Percentiles rank a stretch among this genome's conserved stretches.
Conservation (phyloP, 30 jellyfish, hydroid and myxozoan species). For the Aurelia sp. region DNA sequence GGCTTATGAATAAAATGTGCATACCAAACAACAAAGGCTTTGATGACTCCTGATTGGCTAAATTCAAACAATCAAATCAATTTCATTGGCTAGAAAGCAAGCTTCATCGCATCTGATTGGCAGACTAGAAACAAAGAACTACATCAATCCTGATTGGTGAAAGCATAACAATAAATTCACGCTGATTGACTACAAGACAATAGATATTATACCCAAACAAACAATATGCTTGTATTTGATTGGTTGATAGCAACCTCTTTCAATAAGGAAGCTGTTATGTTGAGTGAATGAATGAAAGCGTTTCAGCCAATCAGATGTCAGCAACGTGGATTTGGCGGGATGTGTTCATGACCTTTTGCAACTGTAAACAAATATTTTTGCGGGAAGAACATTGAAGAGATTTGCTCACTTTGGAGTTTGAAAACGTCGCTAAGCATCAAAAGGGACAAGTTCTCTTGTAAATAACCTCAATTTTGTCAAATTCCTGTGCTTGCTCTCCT, state of each 20-base stretch:
- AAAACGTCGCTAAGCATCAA: too few species aligned
- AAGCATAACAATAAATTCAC: too few species aligned
- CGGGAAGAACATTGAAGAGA: constrained; percentile 2
- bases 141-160: too few species aligned
- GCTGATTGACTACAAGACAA: too few species aligned
- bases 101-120: constrained; percentile 26
- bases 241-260: not conserved
- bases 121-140: too few species aligned
- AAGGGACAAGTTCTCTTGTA: too few species aligned
- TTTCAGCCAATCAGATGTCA: constrained; percentile 38
- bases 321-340: constrained; percentile 84
- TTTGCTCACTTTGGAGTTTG: not conserved
- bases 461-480: too few species aligned
- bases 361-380: constrained; percentile 40
- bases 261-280: constrained; percentile 56
- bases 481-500: too few species aligned
- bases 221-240: too few species aligned
- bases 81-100: not conserved
- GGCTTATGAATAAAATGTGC: constrained; percentile 74
- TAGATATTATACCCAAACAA: too few species aligned
- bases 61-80: not conserved
- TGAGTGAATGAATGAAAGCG: constrained; percentile 62
- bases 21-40: constrained; percentile 46
- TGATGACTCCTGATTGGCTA: constrained; percentile 52
- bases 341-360: constrained; percentile 51